Base-by-base conservation (phyloP, 92 coral and sea anemone species). In the Phenganax stokvisi region DNA sequence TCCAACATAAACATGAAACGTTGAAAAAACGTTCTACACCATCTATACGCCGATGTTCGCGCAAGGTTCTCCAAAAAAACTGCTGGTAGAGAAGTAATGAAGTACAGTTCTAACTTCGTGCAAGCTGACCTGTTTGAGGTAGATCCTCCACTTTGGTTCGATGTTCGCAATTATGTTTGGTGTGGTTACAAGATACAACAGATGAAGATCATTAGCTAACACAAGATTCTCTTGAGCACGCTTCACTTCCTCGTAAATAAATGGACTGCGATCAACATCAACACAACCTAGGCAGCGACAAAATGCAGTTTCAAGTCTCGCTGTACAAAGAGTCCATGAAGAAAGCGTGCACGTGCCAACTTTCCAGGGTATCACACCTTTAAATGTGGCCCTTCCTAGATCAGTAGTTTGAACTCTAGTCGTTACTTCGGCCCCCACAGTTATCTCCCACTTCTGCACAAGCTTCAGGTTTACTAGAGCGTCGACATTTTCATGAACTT, bases 141-240 rank as follows among this genome's bases (percentile, higher is more conserved):
- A 94, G 6, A 81, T 87, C 97, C 86, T 91, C 97, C 94, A 94
- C 27, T 91, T 74, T 15, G 92, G 92, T 56, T 89, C 88, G 58
- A 86, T 55, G 9, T 85, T 86, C 54, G 86, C 85, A 72, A 68
- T 84, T 74, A 89, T 55, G 56, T 94, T 91, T 83, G 85, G 86
- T 27, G 98, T 96, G 29, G 98, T 94, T 65, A 87, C 97, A 29
- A 91, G 86, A 84, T 91, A 94, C 16, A 94, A 90, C 56, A 94
- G 88, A 59, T 94, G 98, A 6, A 94, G 85, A 72, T 91, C 97
- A 56, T 89, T 94, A 77, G 80, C 81, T 11, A 94, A 78, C 25
- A 94, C 98, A 76, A 94, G 75, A 67, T 83, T 80, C 57, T 90
- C 90, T 64, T 88, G 89, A 0, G 97, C 94, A 66, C 85, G 78